A percentile compares a stretch with the other conserved stretches of the same genome.
Evolutionary conservation across 2,797 vertebrate genomes (phyloP).

Genomic region (Tokudaia muenninki): DNA sequence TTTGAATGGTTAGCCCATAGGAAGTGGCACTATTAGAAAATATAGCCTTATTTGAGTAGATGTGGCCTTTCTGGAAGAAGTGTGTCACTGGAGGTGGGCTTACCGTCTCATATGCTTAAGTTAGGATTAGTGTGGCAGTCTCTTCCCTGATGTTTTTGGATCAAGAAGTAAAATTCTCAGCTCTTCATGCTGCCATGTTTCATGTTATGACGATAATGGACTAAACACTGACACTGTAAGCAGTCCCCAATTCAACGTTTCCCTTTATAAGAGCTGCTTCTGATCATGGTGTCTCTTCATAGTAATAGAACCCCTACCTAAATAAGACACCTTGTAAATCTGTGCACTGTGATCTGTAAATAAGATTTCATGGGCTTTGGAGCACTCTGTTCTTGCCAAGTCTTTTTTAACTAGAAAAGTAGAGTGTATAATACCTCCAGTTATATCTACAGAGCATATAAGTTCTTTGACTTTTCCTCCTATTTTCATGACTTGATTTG

Average conservation of each 20-base stretch:
- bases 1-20: background rate
- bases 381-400: constrained; percentile 50
- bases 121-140: background rate
- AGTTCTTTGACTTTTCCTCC: background rate
- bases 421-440: background rate
- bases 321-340: background rate
- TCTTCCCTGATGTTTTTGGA: background rate
- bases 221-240: background rate
- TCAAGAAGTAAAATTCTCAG: background rate
- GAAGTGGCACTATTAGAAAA: background rate
- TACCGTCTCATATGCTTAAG: background rate
- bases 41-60: background rate
- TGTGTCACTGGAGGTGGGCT: background rate
- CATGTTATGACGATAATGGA: background rate
- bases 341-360: background rate
- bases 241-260: background rate
- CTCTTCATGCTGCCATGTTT: background rate
- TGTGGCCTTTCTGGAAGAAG: background rate
- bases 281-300: background rate
- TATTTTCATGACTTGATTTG: constrained; percentile 67
- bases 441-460: background rate
- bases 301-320: background rate
- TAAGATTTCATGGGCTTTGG: constrained; percentile 25
- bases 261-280: background rate
- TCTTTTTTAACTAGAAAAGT: constrained; percentile 45